Base-by-base conservation (phyloP, 2,888 invertebrate species). In the Tyria jacobaeae region DNA sequence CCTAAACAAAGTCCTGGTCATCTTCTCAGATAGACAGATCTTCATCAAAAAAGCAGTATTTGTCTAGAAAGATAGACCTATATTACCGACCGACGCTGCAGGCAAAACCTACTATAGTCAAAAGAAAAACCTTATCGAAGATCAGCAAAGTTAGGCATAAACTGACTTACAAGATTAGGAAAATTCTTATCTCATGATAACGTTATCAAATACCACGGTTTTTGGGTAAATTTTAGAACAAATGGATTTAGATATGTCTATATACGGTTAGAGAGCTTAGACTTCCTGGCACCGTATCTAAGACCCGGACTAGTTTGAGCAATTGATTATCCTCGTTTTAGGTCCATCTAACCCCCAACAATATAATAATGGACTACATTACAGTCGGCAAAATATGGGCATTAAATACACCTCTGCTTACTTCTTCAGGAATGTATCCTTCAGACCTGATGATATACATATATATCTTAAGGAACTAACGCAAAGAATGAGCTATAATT, bases 181-280 rank as follows among this genome's bases (percentile, higher is more conserved):
- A 41, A 44, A 15, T 35, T 34, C 24, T 24, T 56, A 56, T 56
- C 56, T 48, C 21, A 15, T 35, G 44, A 47, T 56, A 47, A 34
- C 31, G 15, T 5, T 15, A 31, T 34, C 27, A 7, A 55, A 34
- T 21, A 34, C 21, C 24, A 21, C 21, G 21, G 21, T 4, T 21
- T 21, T 44, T 10, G 12, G 12, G 21, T 17, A 44, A 2, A 39
- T 44, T 44, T 21, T 21, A 1, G 17, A 21, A 44, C 44, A 44
- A 44, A 44, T 17, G 21, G 10, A 17, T 21, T 5, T 17, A 12
- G 15, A 21, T 44, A 44, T 44, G 21, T 44, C 12, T 2, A 44
- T 41, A 35, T n/a, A n/a, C n/a, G n/a, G n/a, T n/a, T n/a, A n/a
- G n/a, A n/a, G n/a, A n/a, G n/a, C n/a, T n/a, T n/a, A n/a, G n/a